Percentiles rank a stretch among this genome's conserved stretches.
These are phyloP conservation scores for Papilio gigon DNA, from an alignment of 2,888 invertebrate genomes.

Conservation along the genomic window DNA sequence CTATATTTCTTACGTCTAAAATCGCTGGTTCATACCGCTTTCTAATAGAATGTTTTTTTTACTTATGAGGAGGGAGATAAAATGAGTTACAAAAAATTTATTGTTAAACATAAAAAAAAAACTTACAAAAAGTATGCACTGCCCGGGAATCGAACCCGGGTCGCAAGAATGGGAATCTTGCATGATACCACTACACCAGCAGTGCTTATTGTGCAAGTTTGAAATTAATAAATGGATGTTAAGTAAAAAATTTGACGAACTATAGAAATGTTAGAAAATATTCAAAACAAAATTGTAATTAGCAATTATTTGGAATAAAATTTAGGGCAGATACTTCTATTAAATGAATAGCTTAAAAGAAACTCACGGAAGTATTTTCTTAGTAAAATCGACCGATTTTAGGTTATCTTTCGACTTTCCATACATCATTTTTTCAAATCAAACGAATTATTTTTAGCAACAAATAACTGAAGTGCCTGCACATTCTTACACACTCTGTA, in stretches of 20 bases:
- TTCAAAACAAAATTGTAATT: background rate
- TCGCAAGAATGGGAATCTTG: conserved; percentile 99
- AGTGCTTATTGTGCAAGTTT: conserved; percentile 83
- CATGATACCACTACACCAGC: conserved; percentile 99
- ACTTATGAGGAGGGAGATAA: too few species aligned
- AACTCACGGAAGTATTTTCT: background rate
- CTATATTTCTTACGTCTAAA: conserved; percentile 34
- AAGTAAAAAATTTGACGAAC: background rate
- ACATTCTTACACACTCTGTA: background rate
- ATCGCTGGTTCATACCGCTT: too few species aligned
- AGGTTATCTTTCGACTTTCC: background rate
- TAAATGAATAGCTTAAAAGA: background rate
- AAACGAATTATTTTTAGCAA: background rate
- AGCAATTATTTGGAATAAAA: background rate
- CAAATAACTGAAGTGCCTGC: background rate
- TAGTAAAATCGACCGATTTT: background rate
- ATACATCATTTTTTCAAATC: background rate
- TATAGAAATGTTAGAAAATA: background rate
- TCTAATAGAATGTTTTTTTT: too few species aligned
- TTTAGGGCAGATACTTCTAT: background rate
- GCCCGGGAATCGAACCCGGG: conserved; percentile 98
- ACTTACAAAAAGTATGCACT: conserved; percentile 82
- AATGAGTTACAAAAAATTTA: too few species aligned
- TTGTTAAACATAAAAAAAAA: background rate
- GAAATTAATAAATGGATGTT: background rate